Evolutionary conservation across 2,888 invertebrate genomes (phyloP).

Genomic region (Bruchidius siliquastri): DNA sequence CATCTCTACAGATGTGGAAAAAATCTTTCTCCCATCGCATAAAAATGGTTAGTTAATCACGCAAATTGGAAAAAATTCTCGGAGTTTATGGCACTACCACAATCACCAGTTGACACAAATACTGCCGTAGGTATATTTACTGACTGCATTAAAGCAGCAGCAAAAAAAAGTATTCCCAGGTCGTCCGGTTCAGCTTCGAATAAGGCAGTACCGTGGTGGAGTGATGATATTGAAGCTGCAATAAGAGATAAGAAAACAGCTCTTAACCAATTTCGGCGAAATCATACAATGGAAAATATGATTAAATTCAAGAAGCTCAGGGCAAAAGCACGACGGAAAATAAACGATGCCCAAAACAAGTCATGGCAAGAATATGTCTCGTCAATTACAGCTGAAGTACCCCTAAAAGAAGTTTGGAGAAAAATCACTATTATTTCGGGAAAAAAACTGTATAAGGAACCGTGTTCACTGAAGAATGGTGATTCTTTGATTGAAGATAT

Average conservation of each 20-base stretch:
- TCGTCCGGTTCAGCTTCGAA: not conserved
- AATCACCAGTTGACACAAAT: too few species aligned
- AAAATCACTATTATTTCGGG: not conserved
- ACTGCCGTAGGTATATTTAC: too few species aligned
- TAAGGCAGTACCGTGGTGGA: not conserved
- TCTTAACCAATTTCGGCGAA: not conserved
- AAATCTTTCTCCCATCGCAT: not conserved
- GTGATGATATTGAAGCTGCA: not conserved
- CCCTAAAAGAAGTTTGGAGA: not conserved
- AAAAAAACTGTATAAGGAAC: too few species aligned
- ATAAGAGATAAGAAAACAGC: not conserved
- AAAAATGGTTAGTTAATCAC: not conserved
- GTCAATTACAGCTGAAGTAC: too few species aligned
- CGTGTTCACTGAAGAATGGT: too few species aligned
- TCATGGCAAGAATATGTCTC: not conserved
- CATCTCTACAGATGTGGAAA: not conserved
- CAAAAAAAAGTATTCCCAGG: not conserved
- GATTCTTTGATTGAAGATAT: too few species aligned
- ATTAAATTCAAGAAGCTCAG: not conserved
- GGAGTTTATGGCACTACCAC: too few species aligned
- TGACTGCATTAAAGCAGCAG: too few species aligned
- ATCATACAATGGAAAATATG: not conserved
- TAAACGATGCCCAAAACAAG: not conserved
- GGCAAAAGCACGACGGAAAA: not conserved
- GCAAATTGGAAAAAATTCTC: conserved; percentile 1